Evolutionary conservation across 2,113 vertebrate genomes (phyloP), one percentile per base, ranked within the genome.

Genomic region (Bungarus multicinctus): DNA sequence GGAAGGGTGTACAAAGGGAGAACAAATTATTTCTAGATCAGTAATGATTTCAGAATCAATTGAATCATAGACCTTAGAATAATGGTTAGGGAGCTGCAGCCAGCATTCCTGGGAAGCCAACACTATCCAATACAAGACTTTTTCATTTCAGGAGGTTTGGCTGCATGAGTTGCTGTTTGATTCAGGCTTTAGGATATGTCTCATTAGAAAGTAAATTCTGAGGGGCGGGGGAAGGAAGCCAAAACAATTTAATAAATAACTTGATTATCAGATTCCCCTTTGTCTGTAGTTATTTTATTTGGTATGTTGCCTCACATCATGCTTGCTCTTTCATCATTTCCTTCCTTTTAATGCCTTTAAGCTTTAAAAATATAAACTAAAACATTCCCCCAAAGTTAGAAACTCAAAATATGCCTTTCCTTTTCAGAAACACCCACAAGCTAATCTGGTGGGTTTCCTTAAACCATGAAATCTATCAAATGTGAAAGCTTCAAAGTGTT

Each of bases 401-500:
- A 50, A 8, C 30, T 43, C 0, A 95, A 81, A 96, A 90, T 60
- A 86, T 14, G 0, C 23, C 43, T 85, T 30, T 2, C 25, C 1
- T 94, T 45, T 93, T 69, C 50, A 58, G 85, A 85, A 95, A 74
- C 45, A 93, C 94, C 85, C 94, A 94, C 91, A 64, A 90, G 0
- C 57, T 90, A 94, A 92, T 1, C 25, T 89, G 91, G 53, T 54
- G 88, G 89, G n/a, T 96, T 94, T 53, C 58, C 30, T 86, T 52
- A 58, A 89, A 55, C 81, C 94, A 54, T 86, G 93, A 90, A 95
- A 96, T 91, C n/a, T 90, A 85, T 25, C 93, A 88, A 92, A 86
- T 25, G 53, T 94, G 74, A 0, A 90, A 0, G 93, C 92, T 95
- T 96, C 93, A 96, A 88, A 95, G 93, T 12, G 34, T 92, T 96